Conservation (phyloP, 2,888 invertebrate genomes). For the Pristionchus japonicus region DNA sequence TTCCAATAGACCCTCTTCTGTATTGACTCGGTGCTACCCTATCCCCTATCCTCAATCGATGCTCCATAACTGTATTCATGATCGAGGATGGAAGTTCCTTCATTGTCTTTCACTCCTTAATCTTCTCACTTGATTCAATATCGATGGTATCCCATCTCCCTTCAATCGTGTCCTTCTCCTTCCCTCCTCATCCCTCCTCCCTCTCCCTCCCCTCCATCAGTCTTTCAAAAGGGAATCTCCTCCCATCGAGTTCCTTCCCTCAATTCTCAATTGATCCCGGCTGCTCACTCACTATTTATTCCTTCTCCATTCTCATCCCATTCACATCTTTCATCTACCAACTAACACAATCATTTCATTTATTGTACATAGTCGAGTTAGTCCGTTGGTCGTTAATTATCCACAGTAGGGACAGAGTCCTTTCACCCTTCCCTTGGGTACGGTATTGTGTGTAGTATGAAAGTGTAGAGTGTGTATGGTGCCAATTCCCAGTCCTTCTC, state of each 20-base stretch:
- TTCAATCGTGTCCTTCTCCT: neutral
- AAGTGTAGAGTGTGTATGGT: slow-evolving; percentile 28
- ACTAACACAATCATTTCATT: neutral
- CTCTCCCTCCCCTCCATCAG: neutral
- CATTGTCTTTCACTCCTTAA: neutral
- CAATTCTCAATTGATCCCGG: neutral
- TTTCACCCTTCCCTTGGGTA: neutral
- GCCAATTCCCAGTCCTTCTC: neutral
- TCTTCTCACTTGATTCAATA: neutral
- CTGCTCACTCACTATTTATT: neutral
- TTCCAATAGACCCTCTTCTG: neutral
- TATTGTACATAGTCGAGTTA: slow-evolving; percentile 25
- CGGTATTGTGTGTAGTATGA: slow-evolving; percentile 13
- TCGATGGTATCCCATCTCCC: slow-evolving; percentile 4
- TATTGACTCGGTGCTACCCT: slow-evolving; percentile 13
- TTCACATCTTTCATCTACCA: neutral
- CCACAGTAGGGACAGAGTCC: slow-evolving; percentile 14
- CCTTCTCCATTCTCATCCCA: no score
- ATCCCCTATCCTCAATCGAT: neutral
- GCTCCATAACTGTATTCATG: neutral
- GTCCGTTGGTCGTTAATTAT: neutral
- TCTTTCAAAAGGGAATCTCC: neutral
- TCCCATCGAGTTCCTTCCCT: neutral
- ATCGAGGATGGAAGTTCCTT: neutral
- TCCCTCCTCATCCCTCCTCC: neutral